These are phyloP conservation scores for Eidolon dupreanum DNA, from an alignment of 2,797 vertebrate genomes.

Conservation along the genomic window DNA sequence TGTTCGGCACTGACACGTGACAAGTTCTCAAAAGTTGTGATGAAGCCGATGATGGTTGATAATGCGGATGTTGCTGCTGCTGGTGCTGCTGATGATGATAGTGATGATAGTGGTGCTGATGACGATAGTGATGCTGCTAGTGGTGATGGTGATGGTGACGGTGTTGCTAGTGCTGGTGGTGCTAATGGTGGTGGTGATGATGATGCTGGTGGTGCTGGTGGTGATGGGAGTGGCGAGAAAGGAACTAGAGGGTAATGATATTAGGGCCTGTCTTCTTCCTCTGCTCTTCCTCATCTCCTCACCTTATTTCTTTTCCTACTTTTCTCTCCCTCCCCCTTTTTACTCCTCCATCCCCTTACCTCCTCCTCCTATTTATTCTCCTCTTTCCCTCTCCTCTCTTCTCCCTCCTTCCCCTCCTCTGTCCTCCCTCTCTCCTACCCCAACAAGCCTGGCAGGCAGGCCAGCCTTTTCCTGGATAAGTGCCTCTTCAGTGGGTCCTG, in stretches of 20 bases:
- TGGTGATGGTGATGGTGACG: neutral
- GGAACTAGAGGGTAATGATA: neutral
- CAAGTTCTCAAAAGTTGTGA: neutral
- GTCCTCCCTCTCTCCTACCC: neutral
- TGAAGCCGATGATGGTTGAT: too few relatives aligned
- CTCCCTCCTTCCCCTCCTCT: too few relatives aligned
- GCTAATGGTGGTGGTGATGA: neutral
- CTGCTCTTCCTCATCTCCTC: neutral
- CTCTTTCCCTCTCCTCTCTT: too few relatives aligned
- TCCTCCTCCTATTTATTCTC: neutral
- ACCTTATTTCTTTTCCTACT: neutral
- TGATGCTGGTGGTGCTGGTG: neutral
- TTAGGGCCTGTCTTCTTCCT: neutral
- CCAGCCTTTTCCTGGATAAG: neutral
- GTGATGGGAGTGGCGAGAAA: neutral
- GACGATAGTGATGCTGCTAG: neutral
- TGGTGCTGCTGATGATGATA: rapidly evolving
- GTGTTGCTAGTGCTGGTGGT: rapidly evolving
- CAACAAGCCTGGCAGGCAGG: neutral
- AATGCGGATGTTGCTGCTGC: neutral
- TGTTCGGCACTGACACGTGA: neutral
- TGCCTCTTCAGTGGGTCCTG: neutral
- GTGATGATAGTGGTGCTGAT: rapidly evolving
- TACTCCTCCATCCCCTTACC: neutral
- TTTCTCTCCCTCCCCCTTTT: neutral